Base-by-base conservation (phyloP, 2,113 vertebrate species). In the Orycteropus afer region DNA sequence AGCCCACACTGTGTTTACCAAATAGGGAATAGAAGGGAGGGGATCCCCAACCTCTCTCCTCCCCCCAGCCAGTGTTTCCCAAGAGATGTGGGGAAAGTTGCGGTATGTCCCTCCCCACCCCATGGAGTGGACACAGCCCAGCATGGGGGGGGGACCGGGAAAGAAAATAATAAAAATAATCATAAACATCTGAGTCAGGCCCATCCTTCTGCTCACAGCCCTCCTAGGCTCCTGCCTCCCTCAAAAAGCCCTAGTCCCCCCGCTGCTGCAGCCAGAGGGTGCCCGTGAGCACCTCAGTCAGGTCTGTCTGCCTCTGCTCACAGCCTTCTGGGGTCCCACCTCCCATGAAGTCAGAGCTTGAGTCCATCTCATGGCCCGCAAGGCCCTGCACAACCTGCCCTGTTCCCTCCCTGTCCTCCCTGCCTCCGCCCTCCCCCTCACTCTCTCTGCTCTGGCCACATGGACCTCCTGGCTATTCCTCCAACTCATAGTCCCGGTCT, bases 11-110 rank as follows among this genome's bases (percentile, higher is more conserved):
- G 10, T 97, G 86, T 97, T 96, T 94, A 25, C 59, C 25, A 86
- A 96, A 94, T 90, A 96, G 42, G 71, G 51, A 86, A 17, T n/a
- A 51, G 61, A 49, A 59, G 23, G 4, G 51, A 25, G 86, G 53
- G 37, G 14, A 37, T 37, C 40, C 61, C 57, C 37, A 5, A 27
- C 3, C 76, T 32, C 65, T 49, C 3, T 83, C 25, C 34, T 65
- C 25, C 34, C 77, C 25, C 34, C 77, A 42, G 81, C 88, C 53
- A 67, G 17, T 3, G 15, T 42, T 53, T 83, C 40, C 55, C 73
- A 71, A 45, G 86, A 89, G 71, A 40, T 63, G 22, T 14, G 2
- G 69, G n/a, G 29, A 37, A 2, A 37, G 9, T 20, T 7, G 45
- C 84, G 25, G 9, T 34, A 7, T 23, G 15, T 13, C 55, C 2